Base-by-base conservation (phyloP, 2,888 invertebrate genomes). In the Heliconius erato region DNA sequence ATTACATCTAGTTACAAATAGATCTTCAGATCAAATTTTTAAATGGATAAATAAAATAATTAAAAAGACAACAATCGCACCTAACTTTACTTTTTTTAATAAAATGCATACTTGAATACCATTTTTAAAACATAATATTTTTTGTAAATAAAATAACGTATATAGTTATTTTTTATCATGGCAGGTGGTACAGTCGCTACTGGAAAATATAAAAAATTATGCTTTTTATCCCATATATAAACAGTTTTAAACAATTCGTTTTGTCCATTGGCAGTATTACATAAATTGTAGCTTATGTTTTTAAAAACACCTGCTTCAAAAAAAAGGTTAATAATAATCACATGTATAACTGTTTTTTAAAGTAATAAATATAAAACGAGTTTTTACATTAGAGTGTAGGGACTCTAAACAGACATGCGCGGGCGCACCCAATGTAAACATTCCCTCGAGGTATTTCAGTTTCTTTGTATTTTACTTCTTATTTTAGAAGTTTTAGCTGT, bases 401-500 rank as follows among this genome's bases (percentile, higher is more conserved):
- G 59, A 59, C 81, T 77, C 80, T 74, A 79, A 68, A 74, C 80
- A 82, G 59, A 67, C 79, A 71, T 84, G 82, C 79, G 83, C 85
- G 82, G 86, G 84, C 85, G 83, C 85, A 78, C 83, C 84, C 83
- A 88, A 87, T 85, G 88, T 86, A 91, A 92, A 92, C 88, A 92
- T 91, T 90, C 90, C 86, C 88, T 67, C 87, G 86, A 87, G 87
- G 86, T 87, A 86, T 85, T 90, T 84, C 84, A 82, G 84, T 89
- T 89, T 86, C 88, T 90, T 90, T 90, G 90, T 90, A 87, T 85
- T 87, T 89, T 89, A 85, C 87, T 89, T 88, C 82, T 85, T 85
- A 81, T 82, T 85, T 79, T 74, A 76, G 82, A 85, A 78, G 69
- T 84, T 84, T 84, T 82, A 82, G 81, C 67, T 80, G 80, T 69